Evolutionary conservation across 2,113 vertebrate species (phyloP), one percentile per base, ranked within the genome.

Genomic region (Saccopteryx bilineata): DNA sequence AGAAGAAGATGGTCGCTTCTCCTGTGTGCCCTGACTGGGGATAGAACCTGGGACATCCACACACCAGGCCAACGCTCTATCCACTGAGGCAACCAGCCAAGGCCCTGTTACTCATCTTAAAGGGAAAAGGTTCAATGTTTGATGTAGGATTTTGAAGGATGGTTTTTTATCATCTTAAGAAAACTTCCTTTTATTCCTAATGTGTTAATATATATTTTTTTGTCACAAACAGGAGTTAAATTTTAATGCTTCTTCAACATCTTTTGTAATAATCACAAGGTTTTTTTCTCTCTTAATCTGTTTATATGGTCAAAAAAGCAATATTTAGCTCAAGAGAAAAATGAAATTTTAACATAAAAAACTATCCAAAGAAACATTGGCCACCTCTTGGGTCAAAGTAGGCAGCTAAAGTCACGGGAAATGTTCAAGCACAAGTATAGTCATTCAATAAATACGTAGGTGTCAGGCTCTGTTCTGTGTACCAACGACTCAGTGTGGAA

Each of bases 291-390:
- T 81, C 90, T 60, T 88, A 54, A 68, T 85, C 52, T 93, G 28
- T 79, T 82, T 87, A 86, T 72, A 68, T 91, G 87, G 68, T 91
- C 48, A 97, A 87, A 50, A 89, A 87, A 63, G 48, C 5, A 96
- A 48, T 85, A 72, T 66, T 92, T 90, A 93, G 60, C 50, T 96
- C 58, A 92, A 96, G 60, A 92, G 50, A 91, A 92, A 92, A 60
- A 63, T 66, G 78, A 79, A 68, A 79, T 74, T 91, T 89, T 83
- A 90, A 60, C 18, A 86, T 4, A 82, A 24, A 93, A 93, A 94
- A 63, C 4, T 61, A 85, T 79, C 18, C 69, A 89, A 86, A 90
- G 75, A 90, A 11, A 21, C 65, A 83, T 15, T 93, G 58, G 60
- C 92, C 87, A 68, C 56, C 48, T 79, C 26, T 33, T 58, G 66